These are phyloP conservation scores for Chrysodeixis includens DNA, from an alignment of 2,888 invertebrate species.

Conservation along the genomic window DNA sequence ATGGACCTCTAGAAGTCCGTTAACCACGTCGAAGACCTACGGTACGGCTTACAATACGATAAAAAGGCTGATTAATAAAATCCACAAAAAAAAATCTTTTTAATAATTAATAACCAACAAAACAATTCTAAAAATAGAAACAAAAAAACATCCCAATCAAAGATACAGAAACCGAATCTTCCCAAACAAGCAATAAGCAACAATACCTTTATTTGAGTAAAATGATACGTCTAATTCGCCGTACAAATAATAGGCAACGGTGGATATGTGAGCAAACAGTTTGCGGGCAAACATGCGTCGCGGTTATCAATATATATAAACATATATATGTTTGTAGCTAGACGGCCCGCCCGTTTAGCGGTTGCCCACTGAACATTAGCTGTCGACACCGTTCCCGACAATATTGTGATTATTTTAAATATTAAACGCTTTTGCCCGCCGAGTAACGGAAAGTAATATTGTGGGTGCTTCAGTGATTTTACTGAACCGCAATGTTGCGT, in stretches of 20 bases:
- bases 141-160: slow-evolving; percentile 7
- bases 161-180: slow-evolving; percentile 7
- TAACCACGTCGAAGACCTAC: too few species aligned
- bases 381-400: slow-evolving; percentile 60
- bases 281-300: slow-evolving; percentile 71
- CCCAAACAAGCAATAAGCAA: slow-evolving; percentile 38
- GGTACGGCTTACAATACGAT: too few species aligned
- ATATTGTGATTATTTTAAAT: slow-evolving; percentile 63
- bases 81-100: too few species aligned
- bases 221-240: slow-evolving; percentile 74
- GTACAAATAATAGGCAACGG: slow-evolving; percentile 80
- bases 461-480: slow-evolving; percentile 46
- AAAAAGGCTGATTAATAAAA: too few species aligned
- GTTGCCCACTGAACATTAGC: slow-evolving; percentile 63
- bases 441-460: slow-evolving; percentile 53
- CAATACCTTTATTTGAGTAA: slow-evolving; percentile 59
- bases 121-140: slow-evolving; percentile 4
- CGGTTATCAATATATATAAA: slow-evolving; percentile 57
- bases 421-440: slow-evolving; percentile 51
- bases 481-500: slow-evolving; percentile 31
- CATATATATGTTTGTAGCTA: slow-evolving; percentile 34
- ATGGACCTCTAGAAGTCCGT: too few species aligned
- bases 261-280: slow-evolving; percentile 79
- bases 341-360: slow-evolving; percentile 64
- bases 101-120: too few species aligned